phyloP scores from a whole-genome alignment of 2,113 vertebrate species.

The Perca flavescens region DNA sequence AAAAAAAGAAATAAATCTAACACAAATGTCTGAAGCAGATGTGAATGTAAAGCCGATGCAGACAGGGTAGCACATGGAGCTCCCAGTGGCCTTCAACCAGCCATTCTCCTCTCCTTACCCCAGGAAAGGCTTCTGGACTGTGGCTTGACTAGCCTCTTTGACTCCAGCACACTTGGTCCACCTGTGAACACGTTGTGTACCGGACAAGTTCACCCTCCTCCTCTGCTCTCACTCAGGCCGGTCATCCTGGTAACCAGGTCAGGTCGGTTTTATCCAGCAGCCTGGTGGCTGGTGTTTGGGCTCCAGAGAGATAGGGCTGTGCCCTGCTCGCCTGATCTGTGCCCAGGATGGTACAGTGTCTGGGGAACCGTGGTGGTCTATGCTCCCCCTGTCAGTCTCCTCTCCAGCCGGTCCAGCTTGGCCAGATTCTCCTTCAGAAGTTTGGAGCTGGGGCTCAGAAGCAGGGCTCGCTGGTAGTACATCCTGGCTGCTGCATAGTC shows the following conservation, averaged over 20 bases:
- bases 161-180: not conserved
- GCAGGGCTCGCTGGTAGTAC: conserved; percentile 92
- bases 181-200: not conserved
- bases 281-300: conserved; percentile 23
- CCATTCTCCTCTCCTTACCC: not conserved
- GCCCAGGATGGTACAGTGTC: conserved; percentile 1
- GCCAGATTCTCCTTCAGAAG: conserved; percentile 95
- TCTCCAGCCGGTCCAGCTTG: conserved; percentile 95
- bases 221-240: not conserved
- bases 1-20: conserved; percentile 32
- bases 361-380: conserved; percentile 15
- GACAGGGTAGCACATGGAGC: not conserved
- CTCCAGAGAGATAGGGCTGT: not conserved
- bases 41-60: conserved; percentile 44
- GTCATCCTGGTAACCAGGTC: not conserved
- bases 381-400: conserved; percentile 83
- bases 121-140: conserved; percentile 13
- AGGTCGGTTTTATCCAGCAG: conserved; percentile 19
- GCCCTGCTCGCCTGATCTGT: not conserved
- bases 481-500: conserved; percentile 91
- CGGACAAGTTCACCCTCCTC: not conserved
- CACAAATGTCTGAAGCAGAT: conserved; percentile 32
- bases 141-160: not conserved
- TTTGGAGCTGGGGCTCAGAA: conserved; percentile 92
- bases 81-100: not conserved